phyloP scores from a whole-genome alignment of 2,888 invertebrate species.

The Sussaba pulchella region DNA sequence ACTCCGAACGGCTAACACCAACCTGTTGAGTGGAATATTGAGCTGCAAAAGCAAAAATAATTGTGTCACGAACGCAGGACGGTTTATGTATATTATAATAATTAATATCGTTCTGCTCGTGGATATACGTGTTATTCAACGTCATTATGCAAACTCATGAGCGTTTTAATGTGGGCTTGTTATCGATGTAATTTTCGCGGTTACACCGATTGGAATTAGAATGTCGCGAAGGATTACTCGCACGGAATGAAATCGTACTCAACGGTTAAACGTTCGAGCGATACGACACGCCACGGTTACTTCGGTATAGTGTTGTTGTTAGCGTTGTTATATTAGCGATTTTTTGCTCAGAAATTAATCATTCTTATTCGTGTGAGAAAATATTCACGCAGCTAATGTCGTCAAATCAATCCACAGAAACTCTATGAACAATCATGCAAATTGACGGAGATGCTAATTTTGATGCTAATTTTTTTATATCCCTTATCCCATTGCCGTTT shows the following conservation, averaged over 20 bases:
- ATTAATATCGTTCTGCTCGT: neutral
- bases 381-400: too few relatives aligned
- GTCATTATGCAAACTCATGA: neutral
- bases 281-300: neutral
- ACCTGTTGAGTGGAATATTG: slow-evolving; percentile 14
- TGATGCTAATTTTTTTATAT: too few relatives aligned
- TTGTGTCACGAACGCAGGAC: slow-evolving; percentile 2
- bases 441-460: too few relatives aligned
- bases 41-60: neutral
- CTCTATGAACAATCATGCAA: too few relatives aligned
- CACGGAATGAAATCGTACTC: neutral
- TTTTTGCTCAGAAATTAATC: too few relatives aligned
- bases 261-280: slow-evolving; percentile 48
- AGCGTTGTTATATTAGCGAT: too few relatives aligned
- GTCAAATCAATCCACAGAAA: too few relatives aligned
- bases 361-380: too few relatives aligned
- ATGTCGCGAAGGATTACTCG: slow-evolving; percentile 1
- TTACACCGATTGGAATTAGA: slow-evolving; percentile 31
- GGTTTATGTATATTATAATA: slow-evolving; percentile 6
- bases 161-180: neutral
- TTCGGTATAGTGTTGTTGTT: neutral
- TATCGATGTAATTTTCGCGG: slow-evolving; percentile 45
- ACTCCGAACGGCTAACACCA: too few relatives aligned
- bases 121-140: neutral
- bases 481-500: too few relatives aligned